Percentiles rank a stretch among this genome's conserved stretches.
These are phyloP conservation scores for Anthopleura sola DNA, from an alignment of 64 coral and sea anemone genomes.

Conservation along the genomic window DNA sequence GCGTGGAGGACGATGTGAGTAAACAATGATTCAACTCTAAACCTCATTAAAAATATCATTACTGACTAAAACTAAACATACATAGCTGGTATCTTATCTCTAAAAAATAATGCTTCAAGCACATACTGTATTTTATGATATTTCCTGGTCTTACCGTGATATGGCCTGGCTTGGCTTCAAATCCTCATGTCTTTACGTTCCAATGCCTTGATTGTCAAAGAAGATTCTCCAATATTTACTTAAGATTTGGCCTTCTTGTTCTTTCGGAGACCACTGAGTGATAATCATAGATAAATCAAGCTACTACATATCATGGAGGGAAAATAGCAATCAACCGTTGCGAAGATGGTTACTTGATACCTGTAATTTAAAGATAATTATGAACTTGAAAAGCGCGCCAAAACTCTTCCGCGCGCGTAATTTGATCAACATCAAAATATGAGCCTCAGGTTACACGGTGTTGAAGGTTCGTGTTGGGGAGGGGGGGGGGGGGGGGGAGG, in stretches of 20 bases:
- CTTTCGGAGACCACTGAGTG: not conserved
- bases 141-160: not conserved
- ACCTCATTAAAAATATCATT: not conserved
- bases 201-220: not conserved
- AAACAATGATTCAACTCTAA: not conserved
- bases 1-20: slow-evolving; percentile 16
- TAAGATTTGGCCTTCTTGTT: not conserved
- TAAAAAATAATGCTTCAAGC: not conserved
- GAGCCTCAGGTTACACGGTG: not conserved
- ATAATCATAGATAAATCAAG: not conserved
- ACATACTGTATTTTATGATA: not conserved
- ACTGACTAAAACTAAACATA: not conserved
- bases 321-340: not conserved
- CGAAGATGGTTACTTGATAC: not conserved
- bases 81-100: not conserved
- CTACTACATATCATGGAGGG: not conserved
- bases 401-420: not conserved
- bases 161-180: not conserved
- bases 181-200: not conserved
- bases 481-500: too few species aligned
- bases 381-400: not conserved
- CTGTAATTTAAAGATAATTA: not conserved
- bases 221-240: not conserved
- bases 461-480: too few species aligned
- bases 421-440: not conserved